phyloP scores from a whole-genome alignment of 2,113 vertebrate genomes.

The Notarius lentiginosus region DNA sequence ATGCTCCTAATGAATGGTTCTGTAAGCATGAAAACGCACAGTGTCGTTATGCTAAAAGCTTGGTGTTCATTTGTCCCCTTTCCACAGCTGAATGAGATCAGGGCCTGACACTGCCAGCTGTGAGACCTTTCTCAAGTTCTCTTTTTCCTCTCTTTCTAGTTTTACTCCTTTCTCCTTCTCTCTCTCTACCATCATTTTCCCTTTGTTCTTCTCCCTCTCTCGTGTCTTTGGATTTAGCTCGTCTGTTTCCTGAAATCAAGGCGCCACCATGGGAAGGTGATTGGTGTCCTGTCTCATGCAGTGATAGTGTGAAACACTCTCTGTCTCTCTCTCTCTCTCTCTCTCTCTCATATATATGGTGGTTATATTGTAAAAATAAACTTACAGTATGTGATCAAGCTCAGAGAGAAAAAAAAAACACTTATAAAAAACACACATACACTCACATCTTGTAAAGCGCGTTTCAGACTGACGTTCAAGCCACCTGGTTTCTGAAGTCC shows the following conservation, averaged over 20 bases:
- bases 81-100: slow-evolving; percentile 1
- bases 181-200: neutral
- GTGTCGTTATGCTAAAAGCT: slow-evolving; percentile 26
- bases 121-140: slow-evolving; percentile 43
- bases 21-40: slow-evolving; percentile 2
- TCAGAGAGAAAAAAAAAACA: neutral
- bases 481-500: neutral
- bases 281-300: slow-evolving; percentile 29
- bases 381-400: neutral
- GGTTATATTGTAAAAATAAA: neutral
- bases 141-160: neutral
- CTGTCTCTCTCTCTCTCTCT: neutral
- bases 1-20: slow-evolving; percentile 29
- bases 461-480: neutral
- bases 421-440: neutral
- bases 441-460: too few relatives aligned
- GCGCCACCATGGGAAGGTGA: slow-evolving; percentile 33
- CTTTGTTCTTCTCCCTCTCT: neutral
- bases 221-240: slow-evolving; percentile 11
- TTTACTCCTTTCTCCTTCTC: neutral
- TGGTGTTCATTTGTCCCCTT: slow-evolving; percentile 10
- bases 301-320: neutral
- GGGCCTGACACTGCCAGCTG: neutral
- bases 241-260: slow-evolving; percentile 36
- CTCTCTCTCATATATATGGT: neutral